phyloP scores from a whole-genome alignment of 2,797 vertebrate species.

The Eulemur albifrons region DNA sequence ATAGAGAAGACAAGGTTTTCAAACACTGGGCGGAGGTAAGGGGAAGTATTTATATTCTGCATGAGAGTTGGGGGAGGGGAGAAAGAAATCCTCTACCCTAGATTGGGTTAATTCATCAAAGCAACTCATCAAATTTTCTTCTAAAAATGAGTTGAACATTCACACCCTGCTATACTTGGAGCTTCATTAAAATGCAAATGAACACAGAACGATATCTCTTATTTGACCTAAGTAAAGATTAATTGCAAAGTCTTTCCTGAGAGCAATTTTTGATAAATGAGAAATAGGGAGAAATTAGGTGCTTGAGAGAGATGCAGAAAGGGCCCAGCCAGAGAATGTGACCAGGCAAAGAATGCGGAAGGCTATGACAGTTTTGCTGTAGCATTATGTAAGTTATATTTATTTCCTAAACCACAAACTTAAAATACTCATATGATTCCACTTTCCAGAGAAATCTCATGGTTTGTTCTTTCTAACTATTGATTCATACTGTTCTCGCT shows the following conservation, averaged over 20 bases:
- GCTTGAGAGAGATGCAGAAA: not conserved
- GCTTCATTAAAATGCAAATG: constrained; percentile 51
- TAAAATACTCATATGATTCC: constrained; percentile 54
- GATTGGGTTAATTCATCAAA: not conserved
- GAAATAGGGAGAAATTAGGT: not conserved
- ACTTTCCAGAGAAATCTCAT: not conserved
- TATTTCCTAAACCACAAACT: constrained; percentile 46
- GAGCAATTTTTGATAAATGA: constrained; percentile 19
- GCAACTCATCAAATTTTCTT: not conserved
- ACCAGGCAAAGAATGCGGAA: not conserved
- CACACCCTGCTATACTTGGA: not conserved
- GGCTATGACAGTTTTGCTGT: not conserved
- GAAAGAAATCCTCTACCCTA: not conserved
- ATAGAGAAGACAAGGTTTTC: not conserved
- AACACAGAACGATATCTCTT: not conserved
- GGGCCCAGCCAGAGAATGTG: not conserved
- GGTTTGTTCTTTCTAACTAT: not conserved
- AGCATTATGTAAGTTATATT: not conserved
- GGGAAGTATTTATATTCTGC: not conserved
- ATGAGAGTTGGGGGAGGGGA: not conserved
- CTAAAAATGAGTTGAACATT: constrained; percentile 27
- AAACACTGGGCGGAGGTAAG: not conserved
- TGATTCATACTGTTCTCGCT: not conserved
- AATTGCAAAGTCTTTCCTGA: constrained; percentile 19
- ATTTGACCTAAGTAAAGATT: constrained; percentile 21